Conservation (phyloP, 2,113 vertebrate genomes). For the Gallinago media region DNA sequence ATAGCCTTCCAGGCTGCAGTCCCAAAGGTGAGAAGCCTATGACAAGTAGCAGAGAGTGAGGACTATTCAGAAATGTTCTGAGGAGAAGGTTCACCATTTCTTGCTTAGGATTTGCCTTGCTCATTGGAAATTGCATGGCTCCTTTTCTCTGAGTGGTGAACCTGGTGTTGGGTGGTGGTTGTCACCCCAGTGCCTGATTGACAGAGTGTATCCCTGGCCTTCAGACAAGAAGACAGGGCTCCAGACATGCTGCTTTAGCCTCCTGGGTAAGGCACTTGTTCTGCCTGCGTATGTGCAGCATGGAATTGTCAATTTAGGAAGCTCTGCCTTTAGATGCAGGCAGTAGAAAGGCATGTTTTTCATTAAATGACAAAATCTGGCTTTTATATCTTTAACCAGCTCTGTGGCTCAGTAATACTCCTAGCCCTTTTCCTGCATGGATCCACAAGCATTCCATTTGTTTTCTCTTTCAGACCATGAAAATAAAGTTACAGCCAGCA, state of each 20-base stretch:
- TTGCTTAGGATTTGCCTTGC: background rate
- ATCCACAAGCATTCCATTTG: background rate
- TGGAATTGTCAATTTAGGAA: background rate
- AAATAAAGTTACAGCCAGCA: slow-evolving; percentile 85
- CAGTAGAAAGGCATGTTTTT: background rate
- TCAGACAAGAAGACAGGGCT: background rate
- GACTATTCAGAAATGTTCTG: background rate
- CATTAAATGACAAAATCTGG: background rate
- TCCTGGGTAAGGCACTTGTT: background rate
- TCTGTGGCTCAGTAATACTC: background rate
- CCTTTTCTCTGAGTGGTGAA: accelerated
- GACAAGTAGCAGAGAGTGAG: background rate
- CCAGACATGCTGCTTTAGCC: background rate
- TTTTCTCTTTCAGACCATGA: slow-evolving; percentile 78
- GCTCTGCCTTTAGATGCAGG: background rate
- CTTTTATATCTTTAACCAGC: background rate
- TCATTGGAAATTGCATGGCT: background rate
- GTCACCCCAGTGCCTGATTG: background rate
- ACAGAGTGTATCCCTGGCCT: background rate
- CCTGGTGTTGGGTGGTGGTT: background rate
- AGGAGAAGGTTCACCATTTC: background rate
- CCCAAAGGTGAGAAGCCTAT: slow-evolving; percentile 82
- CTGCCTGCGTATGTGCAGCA: background rate
- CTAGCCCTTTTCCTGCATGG: background rate
- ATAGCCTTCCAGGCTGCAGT: slow-evolving; percentile 86